A percentile compares a stretch with the other conserved stretches of the same genome.
Evolutionary conservation across 2,888 invertebrate species (phyloP).

Genomic region (Thymelicus lineola): DNA sequence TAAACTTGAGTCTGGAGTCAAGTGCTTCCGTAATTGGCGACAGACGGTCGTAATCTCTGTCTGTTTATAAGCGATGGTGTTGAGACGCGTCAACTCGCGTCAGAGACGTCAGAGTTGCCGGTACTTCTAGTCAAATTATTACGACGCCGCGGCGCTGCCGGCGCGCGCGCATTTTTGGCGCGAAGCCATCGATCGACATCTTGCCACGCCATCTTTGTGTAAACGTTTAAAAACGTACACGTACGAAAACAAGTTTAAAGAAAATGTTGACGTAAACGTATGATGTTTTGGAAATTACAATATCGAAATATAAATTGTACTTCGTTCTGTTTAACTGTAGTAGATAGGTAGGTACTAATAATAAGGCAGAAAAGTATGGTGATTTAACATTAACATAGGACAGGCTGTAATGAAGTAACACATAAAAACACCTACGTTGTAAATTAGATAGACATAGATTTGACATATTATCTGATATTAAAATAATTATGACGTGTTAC

Average conservation of each 20-base stretch:
- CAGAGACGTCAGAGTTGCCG: slow-evolving; percentile 39
- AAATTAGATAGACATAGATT: too few relatives aligned
- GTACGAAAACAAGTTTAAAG: not conserved
- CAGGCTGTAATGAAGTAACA: too few relatives aligned
- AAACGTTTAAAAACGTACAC: slow-evolving; percentile 34
- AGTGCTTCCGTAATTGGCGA: slow-evolving; percentile 72
- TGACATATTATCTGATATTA: too few relatives aligned
- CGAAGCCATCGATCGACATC: slow-evolving; percentile 56
- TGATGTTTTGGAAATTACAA: not conserved
- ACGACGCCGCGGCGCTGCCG: slow-evolving; percentile 45
- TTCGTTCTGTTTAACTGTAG: too few relatives aligned
- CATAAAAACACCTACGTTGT: too few relatives aligned
- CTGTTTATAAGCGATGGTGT: slow-evolving; percentile 45
- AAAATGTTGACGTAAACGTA: not conserved
- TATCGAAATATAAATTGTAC: not conserved
- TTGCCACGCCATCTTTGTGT: slow-evolving; percentile 60
- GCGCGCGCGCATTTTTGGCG: slow-evolving; percentile 73
- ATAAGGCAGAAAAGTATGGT: too few relatives aligned
- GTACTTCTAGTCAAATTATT: slow-evolving; percentile 64
- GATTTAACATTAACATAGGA: too few relatives aligned
- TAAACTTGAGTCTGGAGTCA: slow-evolving; percentile 65
- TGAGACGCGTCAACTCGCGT: slow-evolving; percentile 40
- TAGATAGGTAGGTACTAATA: too few relatives aligned
- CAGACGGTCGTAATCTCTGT: slow-evolving; percentile 45
- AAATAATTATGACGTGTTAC: too few relatives aligned